Conservation (phyloP, 1,140 invertebrate species). For the Atta texana region DNA sequence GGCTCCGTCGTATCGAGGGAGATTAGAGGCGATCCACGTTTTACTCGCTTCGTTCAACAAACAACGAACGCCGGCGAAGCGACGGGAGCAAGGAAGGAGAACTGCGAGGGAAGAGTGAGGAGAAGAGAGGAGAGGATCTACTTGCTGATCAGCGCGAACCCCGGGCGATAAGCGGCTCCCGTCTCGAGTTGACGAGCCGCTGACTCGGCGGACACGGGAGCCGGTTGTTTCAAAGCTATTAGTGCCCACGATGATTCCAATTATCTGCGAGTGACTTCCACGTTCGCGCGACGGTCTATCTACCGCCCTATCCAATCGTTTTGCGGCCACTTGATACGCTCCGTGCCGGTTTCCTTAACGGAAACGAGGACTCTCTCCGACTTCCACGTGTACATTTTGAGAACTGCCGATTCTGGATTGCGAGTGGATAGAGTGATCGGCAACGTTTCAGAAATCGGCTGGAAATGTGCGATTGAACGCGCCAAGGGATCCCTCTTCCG, state of each 20-base stretch:
- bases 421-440: not conserved
- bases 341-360: not conserved
- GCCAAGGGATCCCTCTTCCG: not conserved
- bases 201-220: constrained; percentile 39
- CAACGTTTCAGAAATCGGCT: not conserved
- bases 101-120: not conserved
- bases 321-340: not conserved
- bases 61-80: constrained; percentile 14
- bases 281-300: constrained; percentile 9
- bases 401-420: not conserved
- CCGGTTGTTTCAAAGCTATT: constrained; percentile 45
- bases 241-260: constrained; percentile 53
- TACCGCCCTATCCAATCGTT: no score
- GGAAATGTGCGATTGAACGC: constrained; percentile 18
- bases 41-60: constrained; percentile 27
- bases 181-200: constrained; percentile 57
- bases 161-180: constrained; percentile 42
- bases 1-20: constrained; percentile 27
- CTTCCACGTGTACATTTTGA: constrained; percentile 21
- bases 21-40: constrained; percentile 57
- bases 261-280: constrained; percentile 50
- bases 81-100: not conserved
- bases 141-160: constrained; percentile 58
- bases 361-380: constrained; percentile 14
- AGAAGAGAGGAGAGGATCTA: constrained; percentile 46